Evolutionary conservation across 2,113 vertebrate genomes (phyloP).

Genomic region (Hymenochirus boettgeri): DNA sequence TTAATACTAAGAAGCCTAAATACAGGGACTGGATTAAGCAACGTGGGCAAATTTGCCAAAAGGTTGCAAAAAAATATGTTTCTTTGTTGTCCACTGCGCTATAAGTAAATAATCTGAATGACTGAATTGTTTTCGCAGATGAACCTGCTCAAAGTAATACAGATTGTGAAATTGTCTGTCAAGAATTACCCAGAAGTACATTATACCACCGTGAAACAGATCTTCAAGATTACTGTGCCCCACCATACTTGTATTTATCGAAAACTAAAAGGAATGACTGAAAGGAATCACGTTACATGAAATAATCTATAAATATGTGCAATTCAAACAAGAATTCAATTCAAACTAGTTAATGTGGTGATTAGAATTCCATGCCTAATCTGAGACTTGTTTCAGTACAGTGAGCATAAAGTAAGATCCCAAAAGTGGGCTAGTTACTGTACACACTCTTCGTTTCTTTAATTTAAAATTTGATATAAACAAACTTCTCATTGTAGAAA

Average conservation of each 20-base stretch:
- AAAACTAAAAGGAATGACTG: constrained; percentile 35
- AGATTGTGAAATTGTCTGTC: constrained; percentile 45
- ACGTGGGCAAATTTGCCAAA: constrained; percentile 13
- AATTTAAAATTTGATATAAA: too few species aligned
- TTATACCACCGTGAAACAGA: constrained; percentile 36
- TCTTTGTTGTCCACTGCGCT: constrained; percentile 9
- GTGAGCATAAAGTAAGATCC: not conserved
- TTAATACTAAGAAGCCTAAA: not conserved
- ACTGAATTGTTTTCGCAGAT: constrained; percentile 37
- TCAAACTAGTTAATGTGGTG: constrained; percentile 45
- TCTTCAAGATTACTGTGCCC: constrained; percentile 28
- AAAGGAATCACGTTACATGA: constrained; percentile 33
- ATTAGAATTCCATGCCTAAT: constrained; percentile 41
- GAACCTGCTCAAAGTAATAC: constrained; percentile 9
- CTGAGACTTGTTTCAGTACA: not conserved
- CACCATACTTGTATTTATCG: constrained; percentile 27
- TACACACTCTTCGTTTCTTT: constrained; percentile 1
- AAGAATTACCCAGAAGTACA: constrained; percentile 40
- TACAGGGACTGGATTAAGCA: not conserved
- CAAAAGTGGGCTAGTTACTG: constrained; percentile 1
- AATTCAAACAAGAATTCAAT: constrained; percentile 34
- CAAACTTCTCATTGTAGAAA: too few species aligned
- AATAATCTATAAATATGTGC: constrained; percentile 42
- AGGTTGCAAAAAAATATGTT: constrained; percentile 25
- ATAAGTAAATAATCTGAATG: constrained; percentile 26